A percentile compares a stretch with the other conserved stretches of the same genome.
Conservation (phyloP, 2,888 invertebrate genomes). For the Drosophila barbarae region DNA sequence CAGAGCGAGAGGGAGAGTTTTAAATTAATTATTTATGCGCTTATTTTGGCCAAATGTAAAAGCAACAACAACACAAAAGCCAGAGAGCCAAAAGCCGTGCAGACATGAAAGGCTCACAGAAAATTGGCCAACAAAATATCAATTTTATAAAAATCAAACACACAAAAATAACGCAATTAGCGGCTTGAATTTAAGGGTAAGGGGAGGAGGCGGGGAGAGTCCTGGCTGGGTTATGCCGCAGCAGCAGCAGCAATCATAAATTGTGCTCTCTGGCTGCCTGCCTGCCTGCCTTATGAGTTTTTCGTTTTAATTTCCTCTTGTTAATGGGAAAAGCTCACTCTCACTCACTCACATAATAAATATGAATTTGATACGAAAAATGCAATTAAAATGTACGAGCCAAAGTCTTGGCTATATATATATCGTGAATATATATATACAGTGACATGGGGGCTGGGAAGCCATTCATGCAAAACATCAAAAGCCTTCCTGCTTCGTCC, state of each 20-base stretch:
- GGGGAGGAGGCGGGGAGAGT: neutral
- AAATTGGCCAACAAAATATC: conserved; percentile 40
- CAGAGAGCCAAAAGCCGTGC: conserved; percentile 4
- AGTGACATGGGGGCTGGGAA: conserved; percentile 13
- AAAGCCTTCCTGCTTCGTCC: conserved; percentile 40
- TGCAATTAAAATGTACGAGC: conserved; percentile 69
- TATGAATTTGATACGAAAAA: conserved; percentile 67
- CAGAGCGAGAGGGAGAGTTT: neutral
- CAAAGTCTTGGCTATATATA: conserved; percentile 3
- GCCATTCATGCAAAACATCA: conserved; percentile 71
- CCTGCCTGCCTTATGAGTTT: conserved; percentile 54
- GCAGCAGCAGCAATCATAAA: conserved; percentile 10
- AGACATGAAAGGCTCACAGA: conserved; percentile 23
- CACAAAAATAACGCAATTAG: conserved; percentile 66
- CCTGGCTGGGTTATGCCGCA: neutral
- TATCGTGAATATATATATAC: neutral
- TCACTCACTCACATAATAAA: conserved; percentile 50
- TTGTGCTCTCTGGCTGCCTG: conserved; percentile 5
- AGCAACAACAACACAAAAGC: neutral
- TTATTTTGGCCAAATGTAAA: conserved; percentile 20
- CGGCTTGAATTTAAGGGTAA: conserved; percentile 36
- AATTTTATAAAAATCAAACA: conserved; percentile 68
- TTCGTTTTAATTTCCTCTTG: conserved; percentile 69
- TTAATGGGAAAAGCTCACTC: conserved; percentile 60
- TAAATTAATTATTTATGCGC: conserved; percentile 33